Conservation (phyloP, 2,888 invertebrate species). For the Euclidia mi region DNA sequence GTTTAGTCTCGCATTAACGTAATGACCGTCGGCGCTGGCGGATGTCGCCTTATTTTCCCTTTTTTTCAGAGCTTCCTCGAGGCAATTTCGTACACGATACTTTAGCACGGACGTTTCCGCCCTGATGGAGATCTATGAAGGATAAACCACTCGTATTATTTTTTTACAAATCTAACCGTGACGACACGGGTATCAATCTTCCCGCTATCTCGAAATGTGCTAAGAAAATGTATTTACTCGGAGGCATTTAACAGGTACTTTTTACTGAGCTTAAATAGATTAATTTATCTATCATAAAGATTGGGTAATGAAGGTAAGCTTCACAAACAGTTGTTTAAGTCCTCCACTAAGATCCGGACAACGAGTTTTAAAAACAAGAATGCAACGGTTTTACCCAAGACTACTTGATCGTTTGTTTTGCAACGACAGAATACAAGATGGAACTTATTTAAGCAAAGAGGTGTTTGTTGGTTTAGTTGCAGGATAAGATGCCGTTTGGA, state of each 20-base stretch:
- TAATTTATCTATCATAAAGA: constrained; percentile 66
- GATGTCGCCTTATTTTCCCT: constrained; percentile 88
- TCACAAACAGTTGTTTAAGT: constrained; percentile 64
- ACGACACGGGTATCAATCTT: constrained; percentile 75
- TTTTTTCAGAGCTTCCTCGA: constrained; percentile 75
- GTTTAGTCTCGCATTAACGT: constrained; percentile 90
- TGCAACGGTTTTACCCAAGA: constrained; percentile 45
- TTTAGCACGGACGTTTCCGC: constrained; percentile 80
- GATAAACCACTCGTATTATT: constrained; percentile 63
- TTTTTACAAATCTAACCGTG: constrained; percentile 63
- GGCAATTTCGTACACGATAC: constrained; percentile 86
- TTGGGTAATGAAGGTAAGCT: constrained; percentile 64
- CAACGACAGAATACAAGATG: constrained; percentile 16
- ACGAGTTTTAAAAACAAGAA: constrained; percentile 60
- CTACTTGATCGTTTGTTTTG: constrained; percentile 26
- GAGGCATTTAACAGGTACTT: constrained; percentile 56
- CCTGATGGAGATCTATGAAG: constrained; percentile 86
- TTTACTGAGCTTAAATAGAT: constrained; percentile 66
- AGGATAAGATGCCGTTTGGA: constrained; percentile 21
- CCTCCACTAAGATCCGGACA: constrained; percentile 57
- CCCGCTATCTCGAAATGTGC: constrained; percentile 64
- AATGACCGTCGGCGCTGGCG: constrained; percentile 86
- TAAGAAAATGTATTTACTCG: constrained; percentile 62
- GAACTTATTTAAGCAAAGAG: constrained; percentile 8
- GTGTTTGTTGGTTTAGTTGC: constrained; percentile 5